Base-by-base conservation (phyloP, 64 coral and sea anemone genomes). In the Stichodactyla mertensii region DNA sequence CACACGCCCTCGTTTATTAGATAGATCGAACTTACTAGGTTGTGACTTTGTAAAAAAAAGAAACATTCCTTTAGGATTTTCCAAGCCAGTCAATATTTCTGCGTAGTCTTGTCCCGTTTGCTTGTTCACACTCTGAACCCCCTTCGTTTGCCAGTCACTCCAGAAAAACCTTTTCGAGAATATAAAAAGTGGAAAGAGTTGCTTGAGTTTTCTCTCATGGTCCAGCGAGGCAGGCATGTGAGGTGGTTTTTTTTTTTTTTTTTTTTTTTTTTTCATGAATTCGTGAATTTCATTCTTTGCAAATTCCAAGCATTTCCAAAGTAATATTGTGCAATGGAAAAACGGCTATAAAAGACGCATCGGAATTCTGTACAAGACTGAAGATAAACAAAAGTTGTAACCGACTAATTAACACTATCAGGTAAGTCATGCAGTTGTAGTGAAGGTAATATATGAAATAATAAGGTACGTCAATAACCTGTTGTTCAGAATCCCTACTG, bases 101-200 rank as follows among this genome's bases (percentile, higher is more conserved):
- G 62, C 36, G 31, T 71, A 6, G 18, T 87, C 89, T 55, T 87
- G 64, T 53, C 93, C 93, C 22, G 89, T 95, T 15, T 86, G 52
- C 88, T 95, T 95, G 61, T 95, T 86, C 6, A 91, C 86, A 70
- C 89, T 91, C 28, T 88, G 89, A 67, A 95, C 84, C n/a, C 89
- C 89, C 1, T 69, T 55, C 12, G 86, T 88, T 57, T 86, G 86
- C 93, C 93, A 95, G 62, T 95, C 93, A 84, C 86, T 95, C 93
- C 93, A 95, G 54, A 95, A 95, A 36, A 95, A 85, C 31, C 93
- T 95, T 31, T 16, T 45, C 36, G 36, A 45, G 36, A 45, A 45
- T 45, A 82, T 20, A 24, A 74, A 74, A 20, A 70, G 10, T 24
- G 20, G 19, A 70, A 20, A 6, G 61, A 16, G 6, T 20, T 74